Base-by-base conservation (phyloP, 2,888 invertebrate genomes). In the Rhagium mordax region DNA sequence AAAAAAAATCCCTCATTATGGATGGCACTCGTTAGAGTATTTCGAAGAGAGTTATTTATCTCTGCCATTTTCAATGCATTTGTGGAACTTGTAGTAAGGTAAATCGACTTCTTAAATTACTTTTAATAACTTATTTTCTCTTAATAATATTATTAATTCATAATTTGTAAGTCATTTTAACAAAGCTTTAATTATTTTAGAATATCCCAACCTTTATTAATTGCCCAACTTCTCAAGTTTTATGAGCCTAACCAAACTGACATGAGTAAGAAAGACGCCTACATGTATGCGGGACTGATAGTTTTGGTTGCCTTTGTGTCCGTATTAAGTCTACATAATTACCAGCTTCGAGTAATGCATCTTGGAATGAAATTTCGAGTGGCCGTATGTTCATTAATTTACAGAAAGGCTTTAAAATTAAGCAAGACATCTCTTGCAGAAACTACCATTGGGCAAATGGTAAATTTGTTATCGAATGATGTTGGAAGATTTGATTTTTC, bases 321-420 rank as follows among this genome's bases (percentile, higher is more conserved):
- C 82, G 92, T 95, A 24, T 89, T 96, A 2, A 62, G 81, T 13
- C 72, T 62, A 5, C 86, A 98, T 88, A 95, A 95, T 0, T 96
- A 95, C 85, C 96, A 97, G 93, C 92, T 96, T 90, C 93, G 92
- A 15, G 92, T 95, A n/a, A 89, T 94, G 64, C 94, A 95, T 82
- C 91, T 94, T 86, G 96, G 96, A 61, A 94, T 96, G 95, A 92
- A 94, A 87, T 91, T 95, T 84, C 89, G 96, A 8, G 91, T 96
- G 0, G 95, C 95, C 0, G 93, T 94, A 83, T 95, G 95, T 82
- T 93, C 95, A 0, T 89, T 97, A 27, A 92, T 97, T 72, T 96
- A 96, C 85, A 91, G 95, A 85, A 97, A 97, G 80, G 80, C 85
- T 10, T 75, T 87, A 16, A 89, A 90, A 77, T 88, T 97, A 41